Evolutionary conservation across 1,140 invertebrate species (phyloP).

Genomic region (Micrasema longulum): DNA sequence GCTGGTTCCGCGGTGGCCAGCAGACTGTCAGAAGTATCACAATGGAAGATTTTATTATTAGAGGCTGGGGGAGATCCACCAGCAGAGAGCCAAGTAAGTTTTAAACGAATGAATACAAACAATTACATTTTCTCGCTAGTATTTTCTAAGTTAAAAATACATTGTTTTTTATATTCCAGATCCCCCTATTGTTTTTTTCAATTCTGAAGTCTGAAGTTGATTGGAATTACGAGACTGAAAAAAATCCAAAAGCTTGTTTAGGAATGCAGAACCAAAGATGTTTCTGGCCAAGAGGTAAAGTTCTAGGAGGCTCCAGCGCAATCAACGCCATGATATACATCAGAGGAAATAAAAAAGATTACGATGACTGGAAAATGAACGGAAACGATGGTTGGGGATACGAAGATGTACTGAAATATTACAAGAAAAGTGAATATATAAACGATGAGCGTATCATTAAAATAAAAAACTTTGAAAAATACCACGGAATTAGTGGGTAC

Average conservation of each 20-base stretch:
- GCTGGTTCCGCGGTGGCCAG: slow-evolving; percentile 61
- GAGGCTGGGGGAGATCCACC: slow-evolving; percentile 61
- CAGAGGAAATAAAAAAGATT: slow-evolving; percentile 70
- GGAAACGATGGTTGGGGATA: slow-evolving; percentile 72
- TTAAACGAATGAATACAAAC: neutral
- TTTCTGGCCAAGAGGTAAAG: slow-evolving; percentile 61
- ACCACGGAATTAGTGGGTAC: slow-evolving; percentile 26
- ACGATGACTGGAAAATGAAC: slow-evolving; percentile 70
- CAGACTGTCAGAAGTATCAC: slow-evolving; percentile 58
- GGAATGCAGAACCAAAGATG: slow-evolving; percentile 58
- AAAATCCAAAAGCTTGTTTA: slow-evolving; percentile 62
- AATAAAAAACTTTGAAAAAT: slow-evolving; percentile 1
- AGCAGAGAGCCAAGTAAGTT: slow-evolving; percentile 51
- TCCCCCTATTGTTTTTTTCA: slow-evolving; percentile 24
- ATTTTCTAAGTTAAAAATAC: neutral
- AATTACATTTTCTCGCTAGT: neutral
- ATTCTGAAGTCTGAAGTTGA: slow-evolving; percentile 59
- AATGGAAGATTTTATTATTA: slow-evolving; percentile 60
- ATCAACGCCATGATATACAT: slow-evolving; percentile 74
- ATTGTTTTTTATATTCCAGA: slow-evolving; percentile 17
- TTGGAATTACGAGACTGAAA: slow-evolving; percentile 69
- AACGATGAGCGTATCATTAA: slow-evolving; percentile 20
- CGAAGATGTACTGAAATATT: slow-evolving; percentile 66
- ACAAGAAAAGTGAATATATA: slow-evolving; percentile 62
- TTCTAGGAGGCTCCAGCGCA: slow-evolving; percentile 68